Evolutionary conservation across 1,140 invertebrate species (phyloP).

Genomic region (Zophobas atratus): DNA sequence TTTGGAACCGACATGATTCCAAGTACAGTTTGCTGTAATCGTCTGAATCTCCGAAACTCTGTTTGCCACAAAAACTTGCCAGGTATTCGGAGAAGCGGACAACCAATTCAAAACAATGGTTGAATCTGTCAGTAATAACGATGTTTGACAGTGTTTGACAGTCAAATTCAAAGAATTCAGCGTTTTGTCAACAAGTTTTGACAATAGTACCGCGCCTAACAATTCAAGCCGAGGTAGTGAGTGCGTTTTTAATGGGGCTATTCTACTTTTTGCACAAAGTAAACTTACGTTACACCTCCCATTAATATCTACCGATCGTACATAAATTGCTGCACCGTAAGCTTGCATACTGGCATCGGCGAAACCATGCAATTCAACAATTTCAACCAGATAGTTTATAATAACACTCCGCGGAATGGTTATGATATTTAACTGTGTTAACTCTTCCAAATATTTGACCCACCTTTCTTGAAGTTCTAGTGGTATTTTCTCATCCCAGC

Average conservation of each 20-base stretch:
- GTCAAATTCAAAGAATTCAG: background rate
- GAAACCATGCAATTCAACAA: conserved; percentile 60
- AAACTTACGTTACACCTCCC: conserved; percentile 15
- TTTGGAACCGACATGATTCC: conserved; percentile 44
- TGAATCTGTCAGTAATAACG: conserved; percentile 39
- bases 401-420: too few species aligned
- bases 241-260: conserved; percentile 60
- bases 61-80: conserved; percentile 8
- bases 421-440: background rate
- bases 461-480: conserved; percentile 46
- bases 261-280: conserved; percentile 58
- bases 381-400: too few species aligned
- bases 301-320: conserved; percentile 21
- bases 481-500: conserved; percentile 68
- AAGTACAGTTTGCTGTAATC: conserved; percentile 45
- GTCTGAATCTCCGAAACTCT: conserved; percentile 45
- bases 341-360: conserved; percentile 59
- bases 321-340: conserved; percentile 61
- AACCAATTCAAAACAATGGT: conserved; percentile 50
- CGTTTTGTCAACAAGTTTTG: conserved; percentile 46
- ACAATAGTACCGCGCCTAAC: conserved; percentile 55
- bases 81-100: background rate
- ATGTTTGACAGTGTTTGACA: background rate
- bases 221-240: conserved; percentile 62
- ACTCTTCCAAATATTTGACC: conserved; percentile 52